Base-by-base conservation (phyloP, 2,888 invertebrate species). In the Plagiodera versicolora region DNA sequence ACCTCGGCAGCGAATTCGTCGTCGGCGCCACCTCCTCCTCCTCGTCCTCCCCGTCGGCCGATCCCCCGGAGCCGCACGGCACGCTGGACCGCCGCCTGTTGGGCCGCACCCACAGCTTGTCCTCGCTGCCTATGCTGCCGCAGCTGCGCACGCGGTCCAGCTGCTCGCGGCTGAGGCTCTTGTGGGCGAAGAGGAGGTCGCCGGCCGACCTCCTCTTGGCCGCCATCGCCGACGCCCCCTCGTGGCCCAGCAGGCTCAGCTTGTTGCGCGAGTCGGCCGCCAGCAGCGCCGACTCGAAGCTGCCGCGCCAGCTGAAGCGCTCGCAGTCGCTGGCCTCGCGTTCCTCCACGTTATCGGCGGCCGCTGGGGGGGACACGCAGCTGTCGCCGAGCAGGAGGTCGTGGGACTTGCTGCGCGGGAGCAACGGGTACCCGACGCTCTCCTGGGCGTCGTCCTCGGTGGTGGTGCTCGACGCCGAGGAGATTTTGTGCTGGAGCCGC, bases 251-350 rank as follows among this genome's bases (percentile, higher is more conserved):
- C 48, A 87, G 79, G 47, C 87, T 86, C 60, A 92, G 80, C 70
- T 90, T 91, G 44, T 90, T 92, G 69, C 93, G 84, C 8, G 92
- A 93, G 79, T 94, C 94, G 1, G 92, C 91, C 10, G 93, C 94
- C 80, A 93, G 85, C 60, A 94, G 82, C 45, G 94, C 92, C n/a
- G 93, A 93, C 78, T 94, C 94, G 80, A 94, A 94, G 81, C 94
- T 94, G 69, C 94, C 94, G 64, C 94, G 86, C 94, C 94, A 94
- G 74, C 92, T 92, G 80, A 94, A 94, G 67, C 94, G 83, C 78
- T 94, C 94, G 82, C 92, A 89, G 76, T 93, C 93, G 83, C 92
- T 93, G 56, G 90, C 89, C 75, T 92, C 91, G 73, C 88, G 87
- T 72, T 86, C 85, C 74, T 86, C 86, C 17, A 81, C 81, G 39